Percentiles rank a stretch among this genome's conserved stretches.
These are phyloP conservation scores for Centrocercus urophasianus DNA, from an alignment of 2,113 vertebrate genomes.

Conservation along the genomic window DNA sequence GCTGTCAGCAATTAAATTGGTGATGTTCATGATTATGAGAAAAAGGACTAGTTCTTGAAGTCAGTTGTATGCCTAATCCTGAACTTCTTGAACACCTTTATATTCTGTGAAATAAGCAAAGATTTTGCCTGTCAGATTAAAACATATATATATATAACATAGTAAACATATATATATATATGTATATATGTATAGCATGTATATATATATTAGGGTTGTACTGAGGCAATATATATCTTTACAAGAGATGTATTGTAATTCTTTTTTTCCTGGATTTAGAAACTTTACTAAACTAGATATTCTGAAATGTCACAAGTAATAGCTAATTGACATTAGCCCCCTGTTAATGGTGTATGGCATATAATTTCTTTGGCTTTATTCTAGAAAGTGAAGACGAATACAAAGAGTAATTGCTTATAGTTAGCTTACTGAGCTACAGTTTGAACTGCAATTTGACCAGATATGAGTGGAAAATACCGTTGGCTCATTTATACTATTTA, in stretches of 20 bases:
- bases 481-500: neutral
- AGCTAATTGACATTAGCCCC: neutral
- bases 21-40: neutral
- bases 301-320: neutral
- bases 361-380: neutral
- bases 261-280: slow-evolving; percentile 8
- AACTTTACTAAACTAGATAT: neutral
- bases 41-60: slow-evolving; percentile 14
- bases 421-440: neutral
- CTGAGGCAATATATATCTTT: neutral
- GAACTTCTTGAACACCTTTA: neutral
- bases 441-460: neutral
- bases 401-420: neutral
- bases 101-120: neutral
- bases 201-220: neutral
- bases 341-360: neutral
- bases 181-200: no score
- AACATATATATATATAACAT: no score
- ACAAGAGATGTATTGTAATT: neutral
- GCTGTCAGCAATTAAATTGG: neutral
- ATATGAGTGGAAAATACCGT: neutral
- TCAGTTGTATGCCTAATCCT: neutral
- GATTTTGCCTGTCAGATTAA: neutral
- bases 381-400: neutral
- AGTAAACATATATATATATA: no score